Evolutionary conservation across 2,113 vertebrate species (phyloP).

Genomic region (Hassar affinis): DNA sequence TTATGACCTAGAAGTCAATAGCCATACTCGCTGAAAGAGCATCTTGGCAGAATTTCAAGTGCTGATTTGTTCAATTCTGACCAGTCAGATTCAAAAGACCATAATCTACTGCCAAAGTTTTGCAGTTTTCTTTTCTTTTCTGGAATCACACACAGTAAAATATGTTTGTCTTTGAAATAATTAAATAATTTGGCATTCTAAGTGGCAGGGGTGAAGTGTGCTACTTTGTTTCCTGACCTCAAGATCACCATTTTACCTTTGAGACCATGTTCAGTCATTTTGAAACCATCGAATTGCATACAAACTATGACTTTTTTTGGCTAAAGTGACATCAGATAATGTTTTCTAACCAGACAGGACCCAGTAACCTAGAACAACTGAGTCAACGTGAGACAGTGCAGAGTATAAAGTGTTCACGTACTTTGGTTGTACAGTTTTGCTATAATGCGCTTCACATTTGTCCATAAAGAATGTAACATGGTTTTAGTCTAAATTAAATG

Average conservation of each 20-base stretch:
- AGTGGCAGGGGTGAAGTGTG: no score
- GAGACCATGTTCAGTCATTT: neutral
- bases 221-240: no score
- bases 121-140: no score
- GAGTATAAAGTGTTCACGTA: neutral
- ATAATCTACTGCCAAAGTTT: neutral
- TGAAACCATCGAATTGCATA: neutral
- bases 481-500: neutral
- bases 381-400: neutral
- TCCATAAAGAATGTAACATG: neutral
- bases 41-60: neutral
- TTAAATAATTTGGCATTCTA: no score
- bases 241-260: no score
- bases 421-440: neutral
- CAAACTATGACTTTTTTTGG: neutral
- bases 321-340: neutral
- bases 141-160: no score
- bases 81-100: neutral
- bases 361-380: neutral
- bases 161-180: no score
- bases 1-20: no score
- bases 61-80: neutral
- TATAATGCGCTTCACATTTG: neutral
- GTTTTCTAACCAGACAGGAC: neutral
- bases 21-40: neutral